Base-by-base conservation (phyloP, 2,113 vertebrate genomes). In the Nycticebus coucang region DNA sequence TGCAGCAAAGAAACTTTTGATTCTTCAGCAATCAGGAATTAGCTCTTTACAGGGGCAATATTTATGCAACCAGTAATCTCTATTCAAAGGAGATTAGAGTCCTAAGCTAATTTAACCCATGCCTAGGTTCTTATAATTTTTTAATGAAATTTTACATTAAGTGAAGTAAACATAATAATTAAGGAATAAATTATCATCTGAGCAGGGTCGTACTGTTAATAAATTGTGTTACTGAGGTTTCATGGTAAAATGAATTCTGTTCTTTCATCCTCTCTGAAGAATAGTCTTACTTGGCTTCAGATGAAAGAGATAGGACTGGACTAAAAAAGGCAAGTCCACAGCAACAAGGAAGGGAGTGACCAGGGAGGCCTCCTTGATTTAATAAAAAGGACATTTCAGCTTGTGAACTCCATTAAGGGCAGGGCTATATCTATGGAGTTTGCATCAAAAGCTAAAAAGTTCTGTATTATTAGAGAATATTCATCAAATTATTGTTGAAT, bases 81-180 rank as follows among this genome's bases (percentile, higher is more conserved):
- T 64, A 62, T 59, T 93, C 84, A 69, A 7, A 86, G 45, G 57
- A 24, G 94, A 96, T 97, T 96, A 95, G 41, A 8, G 37, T 4
- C 24, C 66, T 94, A 90, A 30, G 45, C n/a, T 77, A 89, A 84
- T 78, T 97, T 95, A 95, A 95, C 95, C 68, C 91, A 30, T 93
- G 55, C 41, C 50, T 89, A 30, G 85, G 53, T 24, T 64, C n/a
- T 81, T 55, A 37, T 2, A 87, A 59, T 33, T 10, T 92, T 87
- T 53, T 30, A 15, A 33, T 41, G 17, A 11, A 78, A 37, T 17
- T 82, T 95, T 19, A 79, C 26, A 0, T 19, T 78, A 55, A 37
- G 66, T 28, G 30, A 78, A 69, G 22, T 13, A 91, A 55, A 89
- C 28, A 6, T 81, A 81, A 45, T 41, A 79, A 79, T 33, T 33